Evolutionary conservation across 2,888 invertebrate genomes (phyloP).

Genomic region (Brachyptera putata): DNA sequence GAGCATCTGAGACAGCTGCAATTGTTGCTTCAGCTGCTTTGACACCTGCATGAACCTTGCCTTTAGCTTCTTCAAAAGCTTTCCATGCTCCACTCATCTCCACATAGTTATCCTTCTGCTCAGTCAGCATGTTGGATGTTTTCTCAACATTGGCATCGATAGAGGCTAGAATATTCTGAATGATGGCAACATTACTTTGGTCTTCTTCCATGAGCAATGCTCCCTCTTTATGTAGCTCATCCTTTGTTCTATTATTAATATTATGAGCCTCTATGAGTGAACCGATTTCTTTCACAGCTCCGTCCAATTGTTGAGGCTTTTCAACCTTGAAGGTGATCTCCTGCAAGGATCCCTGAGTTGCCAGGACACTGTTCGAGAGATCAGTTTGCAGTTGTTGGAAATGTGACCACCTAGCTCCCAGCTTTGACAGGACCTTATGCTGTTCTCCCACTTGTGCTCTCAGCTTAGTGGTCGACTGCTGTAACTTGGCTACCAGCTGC

Average conservation of each 20-base stretch:
- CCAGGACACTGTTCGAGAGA: constrained; percentile 60
- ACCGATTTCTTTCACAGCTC: constrained; percentile 52
- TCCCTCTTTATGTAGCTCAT: constrained; percentile 74
- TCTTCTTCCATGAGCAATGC: constrained; percentile 76
- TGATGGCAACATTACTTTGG: constrained; percentile 70
- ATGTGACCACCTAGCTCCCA: constrained; percentile 67
- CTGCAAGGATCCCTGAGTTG: constrained; percentile 54
- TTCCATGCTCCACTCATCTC: constrained; percentile 69
- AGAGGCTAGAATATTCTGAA: constrained; percentile 73
- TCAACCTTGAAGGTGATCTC: constrained; percentile 51
- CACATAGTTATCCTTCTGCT: constrained; percentile 69
- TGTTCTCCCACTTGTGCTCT: constrained; percentile 63
- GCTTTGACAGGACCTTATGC: constrained; percentile 56
- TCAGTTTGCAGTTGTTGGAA: constrained; percentile 71
- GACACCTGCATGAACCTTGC: constrained; percentile 65
- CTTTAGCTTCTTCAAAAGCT: constrained; percentile 67
- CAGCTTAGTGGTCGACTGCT: constrained; percentile 63
- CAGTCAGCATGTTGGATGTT: constrained; percentile 66
- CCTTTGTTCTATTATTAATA: constrained; percentile 48
- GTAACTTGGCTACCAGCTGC: constrained; percentile 63
- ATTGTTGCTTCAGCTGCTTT: constrained; percentile 61
- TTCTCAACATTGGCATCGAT: constrained; percentile 80
- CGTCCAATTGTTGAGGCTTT: constrained; percentile 48
- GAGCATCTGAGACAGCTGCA: constrained; percentile 60
- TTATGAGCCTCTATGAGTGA: constrained; percentile 51